Evolutionary conservation across 2,888 invertebrate species (phyloP).

Genomic region (Carcina quercana): DNA sequence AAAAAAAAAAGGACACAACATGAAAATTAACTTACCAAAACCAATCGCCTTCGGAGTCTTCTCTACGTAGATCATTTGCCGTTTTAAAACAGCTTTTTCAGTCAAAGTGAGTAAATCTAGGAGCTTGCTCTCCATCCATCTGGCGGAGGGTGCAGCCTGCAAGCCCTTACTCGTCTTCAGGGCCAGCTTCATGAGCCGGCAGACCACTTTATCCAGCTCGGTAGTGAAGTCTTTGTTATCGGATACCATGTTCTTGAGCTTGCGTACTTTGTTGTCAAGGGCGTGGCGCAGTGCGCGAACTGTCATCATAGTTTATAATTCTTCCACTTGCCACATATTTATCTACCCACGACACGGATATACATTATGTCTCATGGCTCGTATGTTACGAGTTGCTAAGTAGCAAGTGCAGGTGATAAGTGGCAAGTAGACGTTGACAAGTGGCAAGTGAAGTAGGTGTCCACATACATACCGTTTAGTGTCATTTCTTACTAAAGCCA

Average conservation of each 20-base stretch:
- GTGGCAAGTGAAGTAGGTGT: no score
- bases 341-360: no score
- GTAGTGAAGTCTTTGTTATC: conserved; percentile 49
- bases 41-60: conserved; percentile 31
- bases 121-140: conserved; percentile 57
- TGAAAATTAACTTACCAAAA: conserved; percentile 30
- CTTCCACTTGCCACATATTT: no score
- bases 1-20: neutral
- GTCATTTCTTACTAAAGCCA: no score
- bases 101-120: conserved; percentile 52
- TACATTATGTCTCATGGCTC: no score
- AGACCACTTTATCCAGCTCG: conserved; percentile 50
- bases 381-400: no score
- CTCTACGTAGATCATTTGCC: conserved; percentile 35
- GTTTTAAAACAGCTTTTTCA: conserved; percentile 50
- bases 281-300: conserved; percentile 47
- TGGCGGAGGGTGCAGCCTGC: conserved; percentile 34
- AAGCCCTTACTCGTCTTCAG: conserved; percentile 32
- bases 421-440: no score
- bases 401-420: no score
- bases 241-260: conserved; percentile 39
- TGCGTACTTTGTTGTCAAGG: conserved; percentile 48
- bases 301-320: no score
- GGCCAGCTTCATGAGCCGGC: conserved; percentile 53
- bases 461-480: no score